phyloP scores from a whole-genome alignment of 2,113 vertebrate genomes.

The Ursus arctos region DNA sequence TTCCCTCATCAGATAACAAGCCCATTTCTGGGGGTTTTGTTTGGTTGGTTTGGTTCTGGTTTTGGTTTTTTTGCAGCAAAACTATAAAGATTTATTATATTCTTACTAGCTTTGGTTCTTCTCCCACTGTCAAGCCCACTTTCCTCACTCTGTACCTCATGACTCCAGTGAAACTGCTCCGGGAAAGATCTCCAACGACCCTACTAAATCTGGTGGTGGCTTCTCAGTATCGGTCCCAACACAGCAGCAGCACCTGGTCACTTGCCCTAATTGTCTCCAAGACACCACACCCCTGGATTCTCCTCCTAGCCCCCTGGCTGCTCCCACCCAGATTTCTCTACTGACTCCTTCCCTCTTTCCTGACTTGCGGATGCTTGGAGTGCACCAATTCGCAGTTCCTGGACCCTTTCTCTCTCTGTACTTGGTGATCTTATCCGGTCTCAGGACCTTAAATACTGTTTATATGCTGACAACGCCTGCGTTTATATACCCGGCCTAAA shows the following conservation, averaged over 20 bases:
- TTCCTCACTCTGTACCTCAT: background rate
- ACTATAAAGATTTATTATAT: background rate
- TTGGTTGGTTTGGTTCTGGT: background rate
- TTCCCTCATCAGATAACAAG: background rate
- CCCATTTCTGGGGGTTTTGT: background rate
- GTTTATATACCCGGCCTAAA: background rate
- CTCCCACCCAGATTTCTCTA: background rate
- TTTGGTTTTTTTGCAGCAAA: background rate
- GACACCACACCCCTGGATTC: background rate
- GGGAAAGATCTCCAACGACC: background rate
- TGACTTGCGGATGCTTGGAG: background rate
- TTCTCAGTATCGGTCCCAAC: rapidly evolving
- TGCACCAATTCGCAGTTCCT: background rate
- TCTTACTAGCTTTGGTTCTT: background rate
- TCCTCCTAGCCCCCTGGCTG: background rate
- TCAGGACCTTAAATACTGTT: background rate
- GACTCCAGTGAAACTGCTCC: background rate
- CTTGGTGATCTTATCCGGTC: background rate
- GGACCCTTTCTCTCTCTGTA: background rate
- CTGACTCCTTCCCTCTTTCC: background rate
- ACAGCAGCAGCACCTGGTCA: background rate
- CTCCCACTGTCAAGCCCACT: background rate
- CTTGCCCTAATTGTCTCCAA: background rate
- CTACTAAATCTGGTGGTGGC: rapidly evolving
- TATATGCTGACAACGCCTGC: background rate